Percentiles rank a stretch among this genome's conserved stretches.
phyloP scores from a whole-genome alignment of 2,888 invertebrate species.

The Lissocephala sabroskyi region DNA sequence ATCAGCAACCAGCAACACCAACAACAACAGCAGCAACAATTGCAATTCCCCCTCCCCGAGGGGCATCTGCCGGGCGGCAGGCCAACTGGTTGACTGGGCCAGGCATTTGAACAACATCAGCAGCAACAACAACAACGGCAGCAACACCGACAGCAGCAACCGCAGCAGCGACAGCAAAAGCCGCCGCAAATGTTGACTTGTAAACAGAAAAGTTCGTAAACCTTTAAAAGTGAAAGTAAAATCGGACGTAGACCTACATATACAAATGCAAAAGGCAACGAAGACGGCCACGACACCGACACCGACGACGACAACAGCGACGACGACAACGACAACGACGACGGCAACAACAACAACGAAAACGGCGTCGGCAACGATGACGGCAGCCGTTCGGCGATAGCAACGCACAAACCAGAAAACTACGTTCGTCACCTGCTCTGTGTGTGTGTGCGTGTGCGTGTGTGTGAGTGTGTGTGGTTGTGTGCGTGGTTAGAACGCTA shows the following conservation, averaged over 20 bases:
- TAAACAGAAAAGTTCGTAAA: conserved; percentile 72
- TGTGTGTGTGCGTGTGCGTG: no score
- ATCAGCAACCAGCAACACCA: not conserved
- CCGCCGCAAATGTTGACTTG: conserved; percentile 50
- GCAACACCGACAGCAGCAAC: conserved; percentile 8
- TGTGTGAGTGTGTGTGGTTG: not conserved
- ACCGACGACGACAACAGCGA: conserved; percentile 9
- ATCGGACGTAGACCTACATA: conserved; percentile 73
- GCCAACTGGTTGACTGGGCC: not conserved
- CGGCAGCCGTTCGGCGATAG: not conserved
- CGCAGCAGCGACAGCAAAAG: not conserved
- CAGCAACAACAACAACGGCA: conserved; percentile 1
- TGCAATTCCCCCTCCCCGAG: conserved; percentile 9
- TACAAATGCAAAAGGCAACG: conserved; percentile 52
- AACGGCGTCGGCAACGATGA: not conserved
- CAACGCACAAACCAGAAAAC: conserved; percentile 48
- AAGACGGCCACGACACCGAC: conserved; percentile 10
- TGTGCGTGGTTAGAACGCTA: no score
- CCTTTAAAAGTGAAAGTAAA: conserved; percentile 73
- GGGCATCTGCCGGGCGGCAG: no score
- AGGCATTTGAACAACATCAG: not conserved
- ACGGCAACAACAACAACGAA: not conserved
- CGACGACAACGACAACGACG: conserved; percentile 16
- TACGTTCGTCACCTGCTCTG: not conserved
- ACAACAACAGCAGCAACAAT: conserved; percentile 10